A percentile compares a stretch with the other conserved stretches of the same genome.
Conservation (phyloP, 2,888 invertebrate genomes). For the Metallyticus violacea region DNA sequence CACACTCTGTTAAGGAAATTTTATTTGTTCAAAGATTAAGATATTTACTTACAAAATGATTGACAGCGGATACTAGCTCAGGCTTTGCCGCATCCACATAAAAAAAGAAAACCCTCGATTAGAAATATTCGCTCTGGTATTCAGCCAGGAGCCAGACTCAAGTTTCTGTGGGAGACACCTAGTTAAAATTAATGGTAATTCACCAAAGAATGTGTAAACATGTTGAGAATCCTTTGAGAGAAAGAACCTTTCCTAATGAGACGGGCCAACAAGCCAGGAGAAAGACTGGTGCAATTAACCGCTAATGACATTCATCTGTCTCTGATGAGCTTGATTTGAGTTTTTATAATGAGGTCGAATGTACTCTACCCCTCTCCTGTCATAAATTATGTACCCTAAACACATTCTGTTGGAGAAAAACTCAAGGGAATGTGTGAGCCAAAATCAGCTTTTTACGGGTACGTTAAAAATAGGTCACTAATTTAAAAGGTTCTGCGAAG, state of each 20-base stretch:
- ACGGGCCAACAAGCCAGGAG: background rate
- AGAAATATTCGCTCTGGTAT: background rate
- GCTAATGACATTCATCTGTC: background rate
- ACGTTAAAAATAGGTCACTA: too few relatives aligned
- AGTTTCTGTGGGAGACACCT: background rate
- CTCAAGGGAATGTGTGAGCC: background rate
- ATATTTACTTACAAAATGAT: too few relatives aligned
- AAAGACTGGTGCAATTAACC: background rate
- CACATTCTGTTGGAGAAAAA: background rate
- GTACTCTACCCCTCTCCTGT: background rate
- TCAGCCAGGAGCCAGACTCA: too few relatives aligned
- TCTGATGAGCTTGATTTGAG: background rate
- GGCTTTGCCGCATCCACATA: background rate
- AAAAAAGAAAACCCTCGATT: background rate
- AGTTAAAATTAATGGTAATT: background rate
- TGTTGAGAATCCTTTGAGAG: background rate
- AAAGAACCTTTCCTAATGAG: background rate
- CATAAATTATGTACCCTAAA: background rate
- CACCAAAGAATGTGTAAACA: background rate
- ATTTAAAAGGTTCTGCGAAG: too few relatives aligned
- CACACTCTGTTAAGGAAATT: too few relatives aligned
- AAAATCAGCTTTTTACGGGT: background rate
- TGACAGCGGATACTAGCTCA: too few relatives aligned
- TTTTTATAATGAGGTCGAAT: background rate
- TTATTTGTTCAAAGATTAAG: too few relatives aligned